These are phyloP conservation scores for Gobius niger DNA, from an alignment of 2,113 vertebrate species.

Conservation along the genomic window DNA sequence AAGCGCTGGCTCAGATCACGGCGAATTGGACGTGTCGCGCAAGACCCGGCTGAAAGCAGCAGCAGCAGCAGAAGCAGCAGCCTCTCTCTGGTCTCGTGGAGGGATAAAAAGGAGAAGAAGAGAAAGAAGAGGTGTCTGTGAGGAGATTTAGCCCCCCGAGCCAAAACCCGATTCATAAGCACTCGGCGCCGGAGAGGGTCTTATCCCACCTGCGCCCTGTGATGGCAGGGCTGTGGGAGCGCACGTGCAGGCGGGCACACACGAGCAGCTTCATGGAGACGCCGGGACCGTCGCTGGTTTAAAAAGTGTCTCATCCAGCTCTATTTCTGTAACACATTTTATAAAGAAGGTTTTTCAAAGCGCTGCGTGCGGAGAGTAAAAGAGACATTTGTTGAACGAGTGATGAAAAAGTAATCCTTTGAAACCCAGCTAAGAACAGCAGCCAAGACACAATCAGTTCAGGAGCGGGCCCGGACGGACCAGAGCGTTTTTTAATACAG, in stretches of 20 bases:
- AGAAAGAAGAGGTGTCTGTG: slow-evolving; percentile 61
- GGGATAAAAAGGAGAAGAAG: neutral
- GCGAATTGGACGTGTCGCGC: slow-evolving; percentile 56
- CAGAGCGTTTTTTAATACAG: too few species aligned
- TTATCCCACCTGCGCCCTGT: slow-evolving; percentile 60
- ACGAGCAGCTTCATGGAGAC: slow-evolving; percentile 4
- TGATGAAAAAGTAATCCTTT: too few species aligned
- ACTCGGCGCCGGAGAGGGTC: slow-evolving; percentile 69
- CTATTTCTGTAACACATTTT: too few species aligned
- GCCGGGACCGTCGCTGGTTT: neutral
- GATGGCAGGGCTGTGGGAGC: slow-evolving; percentile 32
- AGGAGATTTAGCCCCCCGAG: slow-evolving; percentile 69
- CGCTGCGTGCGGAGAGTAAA: too few species aligned
- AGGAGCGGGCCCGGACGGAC: too few species aligned
- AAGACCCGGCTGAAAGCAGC: slow-evolving; percentile 53
- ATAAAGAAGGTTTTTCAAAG: too few species aligned
- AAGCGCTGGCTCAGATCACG: slow-evolving; percentile 55
- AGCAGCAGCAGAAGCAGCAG: slow-evolving; percentile 37
- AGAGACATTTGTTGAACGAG: too few species aligned
- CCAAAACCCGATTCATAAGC: slow-evolving; percentile 71
- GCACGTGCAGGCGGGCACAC: neutral
- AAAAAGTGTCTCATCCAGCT: neutral
- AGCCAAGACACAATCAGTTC: too few species aligned
- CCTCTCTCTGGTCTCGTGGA: slow-evolving; percentile 48
- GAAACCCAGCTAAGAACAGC: too few species aligned